A percentile compares a stretch with the other conserved stretches of the same genome.
phyloP scores from a whole-genome alignment of 2,888 invertebrate genomes.

The Himalopsyche japonica region DNA sequence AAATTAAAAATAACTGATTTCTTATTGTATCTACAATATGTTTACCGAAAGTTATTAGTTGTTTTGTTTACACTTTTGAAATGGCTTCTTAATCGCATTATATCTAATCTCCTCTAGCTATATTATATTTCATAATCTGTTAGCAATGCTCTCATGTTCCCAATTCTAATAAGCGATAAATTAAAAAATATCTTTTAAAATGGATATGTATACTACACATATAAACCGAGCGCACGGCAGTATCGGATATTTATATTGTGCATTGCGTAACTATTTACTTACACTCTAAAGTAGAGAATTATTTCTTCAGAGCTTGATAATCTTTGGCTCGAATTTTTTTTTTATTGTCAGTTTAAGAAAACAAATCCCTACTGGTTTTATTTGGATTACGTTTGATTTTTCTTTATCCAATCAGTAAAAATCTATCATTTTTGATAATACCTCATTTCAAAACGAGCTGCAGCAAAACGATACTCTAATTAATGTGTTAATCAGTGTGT shows the following conservation, averaged over 20 bases:
- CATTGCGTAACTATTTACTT: not conserved
- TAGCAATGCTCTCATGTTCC: not conserved
- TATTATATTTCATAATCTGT: not conserved
- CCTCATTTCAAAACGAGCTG: too few relatives aligned
- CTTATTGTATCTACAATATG: too few relatives aligned
- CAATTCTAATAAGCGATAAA: not conserved
- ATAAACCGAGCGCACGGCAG: too few relatives aligned
- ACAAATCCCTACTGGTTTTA: too few relatives aligned
- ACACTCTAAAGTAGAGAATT: not conserved
- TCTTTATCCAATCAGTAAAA: too few relatives aligned
- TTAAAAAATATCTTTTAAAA: not conserved
- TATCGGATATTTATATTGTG: not conserved
- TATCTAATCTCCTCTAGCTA: not conserved
- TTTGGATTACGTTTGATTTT: too few relatives aligned
- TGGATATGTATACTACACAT: not conserved
- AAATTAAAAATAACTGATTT: too few relatives aligned
- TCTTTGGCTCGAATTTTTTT: not conserved
- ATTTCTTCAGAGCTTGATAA: not conserved
- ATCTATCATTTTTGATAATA: too few relatives aligned
- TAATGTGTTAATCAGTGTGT: too few relatives aligned
- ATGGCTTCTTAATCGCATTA: not conserved
- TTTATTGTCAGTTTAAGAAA: too few relatives aligned
- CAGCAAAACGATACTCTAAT: too few relatives aligned
- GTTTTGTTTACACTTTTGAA: not conserved
- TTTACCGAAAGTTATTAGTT: not conserved